Evolutionary conservation across 2,797 vertebrate genomes (phyloP).

Genomic region (Tauraco hartlaubi): DNA sequence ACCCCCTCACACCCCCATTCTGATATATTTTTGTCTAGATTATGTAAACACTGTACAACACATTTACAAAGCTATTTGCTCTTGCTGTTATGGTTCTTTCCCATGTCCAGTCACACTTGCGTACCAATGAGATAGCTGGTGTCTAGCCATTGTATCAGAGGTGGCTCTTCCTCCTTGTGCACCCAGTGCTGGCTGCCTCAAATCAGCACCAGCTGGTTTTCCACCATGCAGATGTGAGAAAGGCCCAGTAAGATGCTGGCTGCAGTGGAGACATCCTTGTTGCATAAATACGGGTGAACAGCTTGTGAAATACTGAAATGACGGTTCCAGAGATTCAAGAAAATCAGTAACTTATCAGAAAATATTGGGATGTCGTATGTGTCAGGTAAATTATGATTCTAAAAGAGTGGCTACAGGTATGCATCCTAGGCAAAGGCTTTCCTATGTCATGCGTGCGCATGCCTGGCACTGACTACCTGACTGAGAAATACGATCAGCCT

Average conservation of each 20-base stretch:
- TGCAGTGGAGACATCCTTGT: not conserved
- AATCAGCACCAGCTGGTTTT: not conserved
- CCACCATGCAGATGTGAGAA: not conserved
- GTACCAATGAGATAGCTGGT: not conserved
- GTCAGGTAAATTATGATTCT: not conserved
- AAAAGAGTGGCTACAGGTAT: not conserved
- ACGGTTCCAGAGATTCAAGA: not conserved
- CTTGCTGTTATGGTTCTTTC: not conserved
- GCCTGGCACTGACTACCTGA: not conserved
- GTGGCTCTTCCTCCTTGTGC: not conserved
- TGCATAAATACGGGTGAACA: not conserved
- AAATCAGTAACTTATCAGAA: not conserved
- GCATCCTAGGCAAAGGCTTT: not conserved
- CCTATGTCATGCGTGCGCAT: not conserved
- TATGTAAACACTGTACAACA: fast-evolving
- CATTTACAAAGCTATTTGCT: not conserved
- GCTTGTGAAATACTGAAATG: not conserved
- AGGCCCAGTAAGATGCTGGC: not conserved
- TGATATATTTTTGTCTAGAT: not conserved
- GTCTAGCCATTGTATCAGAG: not conserved
- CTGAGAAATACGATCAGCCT: not conserved
- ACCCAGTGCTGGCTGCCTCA: not conserved
- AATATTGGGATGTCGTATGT: not conserved
- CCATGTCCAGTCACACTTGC: not conserved
- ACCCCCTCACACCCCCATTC: not conserved